Evolutionary conservation across 2,797 vertebrate species (phyloP).

Genomic region (Cossypha niveicapilla): DNA sequence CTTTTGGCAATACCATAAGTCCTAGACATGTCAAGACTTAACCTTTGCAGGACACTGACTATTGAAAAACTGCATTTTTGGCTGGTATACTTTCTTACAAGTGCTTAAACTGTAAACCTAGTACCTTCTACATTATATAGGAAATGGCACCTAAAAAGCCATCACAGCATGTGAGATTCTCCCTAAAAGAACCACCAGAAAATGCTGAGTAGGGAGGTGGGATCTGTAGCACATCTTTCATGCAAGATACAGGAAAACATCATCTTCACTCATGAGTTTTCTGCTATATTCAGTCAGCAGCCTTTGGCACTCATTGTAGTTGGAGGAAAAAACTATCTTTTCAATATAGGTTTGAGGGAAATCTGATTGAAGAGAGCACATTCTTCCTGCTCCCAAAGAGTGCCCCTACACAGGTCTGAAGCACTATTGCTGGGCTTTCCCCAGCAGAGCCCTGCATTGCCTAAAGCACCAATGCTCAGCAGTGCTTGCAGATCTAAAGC

Average conservation of each 20-base stretch:
- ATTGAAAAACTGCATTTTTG: neutral
- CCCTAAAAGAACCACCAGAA: neutral
- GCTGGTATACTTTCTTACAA: fast-evolving
- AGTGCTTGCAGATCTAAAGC: neutral
- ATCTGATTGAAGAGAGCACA: neutral
- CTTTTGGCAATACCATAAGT: neutral
- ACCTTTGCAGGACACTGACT: neutral
- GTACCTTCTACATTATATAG: neutral
- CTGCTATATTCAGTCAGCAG: neutral
- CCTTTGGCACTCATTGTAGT: neutral
- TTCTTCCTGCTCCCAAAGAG: neutral
- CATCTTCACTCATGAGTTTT: fast-evolving
- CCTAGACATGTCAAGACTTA: neutral
- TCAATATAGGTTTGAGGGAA: neutral
- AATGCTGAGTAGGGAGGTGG: neutral
- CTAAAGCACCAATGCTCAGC: neutral
- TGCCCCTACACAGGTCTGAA: fast-evolving
- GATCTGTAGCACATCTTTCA: neutral
- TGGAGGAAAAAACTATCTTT: neutral
- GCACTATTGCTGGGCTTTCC: fast-evolving
- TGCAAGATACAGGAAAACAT: neutral
- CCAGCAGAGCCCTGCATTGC: neutral
- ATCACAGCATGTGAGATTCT: neutral
- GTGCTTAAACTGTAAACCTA: neutral
- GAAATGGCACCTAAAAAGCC: neutral